Evolutionary conservation across 2,797 vertebrate genomes (phyloP).

Genomic region (Myripristis murdjan): DNA sequence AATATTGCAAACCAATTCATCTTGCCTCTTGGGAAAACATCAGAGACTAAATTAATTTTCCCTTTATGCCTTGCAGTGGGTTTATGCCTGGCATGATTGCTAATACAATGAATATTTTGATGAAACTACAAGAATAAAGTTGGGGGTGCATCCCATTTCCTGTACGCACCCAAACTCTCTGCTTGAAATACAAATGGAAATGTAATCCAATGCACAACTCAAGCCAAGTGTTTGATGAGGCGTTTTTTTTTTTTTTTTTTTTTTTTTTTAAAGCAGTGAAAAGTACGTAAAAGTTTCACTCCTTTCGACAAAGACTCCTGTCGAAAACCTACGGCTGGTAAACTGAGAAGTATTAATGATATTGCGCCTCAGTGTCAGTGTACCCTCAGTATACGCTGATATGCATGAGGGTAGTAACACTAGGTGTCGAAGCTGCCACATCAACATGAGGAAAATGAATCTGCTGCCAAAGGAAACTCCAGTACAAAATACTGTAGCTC

Average conservation of each 20-base stretch:
- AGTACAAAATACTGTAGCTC: constrained; percentile 23
- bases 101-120: constrained; percentile 19
- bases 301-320: constrained; percentile 11
- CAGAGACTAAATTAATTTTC: constrained; percentile 19
- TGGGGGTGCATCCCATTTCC: not conserved
- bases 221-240: not conserved
- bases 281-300: constrained; percentile 5
- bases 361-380: constrained; percentile 16
- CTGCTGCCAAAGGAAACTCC: constrained; percentile 36
- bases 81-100: constrained; percentile 1
- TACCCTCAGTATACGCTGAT: constrained; percentile 11
- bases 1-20: constrained; percentile 40
- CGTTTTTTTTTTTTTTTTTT: too few species aligned
- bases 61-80: not conserved
- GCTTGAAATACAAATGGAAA: not conserved
- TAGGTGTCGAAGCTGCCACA: constrained; percentile 18
- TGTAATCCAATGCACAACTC: not conserved
- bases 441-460: constrained; percentile 15
- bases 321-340: not conserved
- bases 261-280: not conserved
- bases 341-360: constrained; percentile 10
- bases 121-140: constrained; percentile 5
- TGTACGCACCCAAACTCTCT: not conserved
- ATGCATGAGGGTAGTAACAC: not conserved
- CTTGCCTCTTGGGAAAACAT: constrained; percentile 30